These are phyloP conservation scores for Premnoplex brunnescens DNA, from an alignment of 2,797 vertebrate genomes.

Conservation along the genomic window DNA sequence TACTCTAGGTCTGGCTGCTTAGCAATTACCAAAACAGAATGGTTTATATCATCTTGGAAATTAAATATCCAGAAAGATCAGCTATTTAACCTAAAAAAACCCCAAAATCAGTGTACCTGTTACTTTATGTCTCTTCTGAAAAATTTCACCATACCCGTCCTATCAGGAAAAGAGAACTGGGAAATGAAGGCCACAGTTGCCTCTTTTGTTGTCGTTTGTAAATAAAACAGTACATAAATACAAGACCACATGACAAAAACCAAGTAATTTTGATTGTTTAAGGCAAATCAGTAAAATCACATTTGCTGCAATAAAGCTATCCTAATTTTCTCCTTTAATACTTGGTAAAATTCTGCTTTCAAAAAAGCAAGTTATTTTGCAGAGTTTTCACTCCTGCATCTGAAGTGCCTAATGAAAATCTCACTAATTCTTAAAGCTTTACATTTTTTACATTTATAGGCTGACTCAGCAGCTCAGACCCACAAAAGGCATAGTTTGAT, in stretches of 20 bases:
- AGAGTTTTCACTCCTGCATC: neutral
- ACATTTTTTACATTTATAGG: neutral
- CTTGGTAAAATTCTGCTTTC: neutral
- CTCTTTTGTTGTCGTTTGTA: neutral
- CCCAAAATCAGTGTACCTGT: neutral
- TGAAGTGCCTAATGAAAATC: neutral
- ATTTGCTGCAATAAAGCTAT: neutral
- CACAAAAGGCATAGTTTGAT: neutral
- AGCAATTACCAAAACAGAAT: neutral
- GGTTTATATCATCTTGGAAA: neutral
- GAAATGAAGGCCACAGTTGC: neutral
- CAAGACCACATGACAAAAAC: neutral
- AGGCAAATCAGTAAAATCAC: neutral
- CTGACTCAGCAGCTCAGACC: neutral
- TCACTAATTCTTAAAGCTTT: neutral
- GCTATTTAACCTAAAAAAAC: neutral
- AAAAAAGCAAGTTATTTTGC: neutral
- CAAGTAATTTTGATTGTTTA: neutral
- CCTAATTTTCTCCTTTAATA: neutral
- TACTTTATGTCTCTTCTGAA: neutral
- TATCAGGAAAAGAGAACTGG: neutral
- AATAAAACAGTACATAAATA: neutral
- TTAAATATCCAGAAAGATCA: neutral
- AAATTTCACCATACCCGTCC: neutral
- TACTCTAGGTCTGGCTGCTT: neutral